Percentiles rank a stretch among this genome's conserved stretches.
Evolutionary conservation across 2,113 vertebrate species (phyloP).

Genomic region (Phylloscopus trochilus): DNA sequence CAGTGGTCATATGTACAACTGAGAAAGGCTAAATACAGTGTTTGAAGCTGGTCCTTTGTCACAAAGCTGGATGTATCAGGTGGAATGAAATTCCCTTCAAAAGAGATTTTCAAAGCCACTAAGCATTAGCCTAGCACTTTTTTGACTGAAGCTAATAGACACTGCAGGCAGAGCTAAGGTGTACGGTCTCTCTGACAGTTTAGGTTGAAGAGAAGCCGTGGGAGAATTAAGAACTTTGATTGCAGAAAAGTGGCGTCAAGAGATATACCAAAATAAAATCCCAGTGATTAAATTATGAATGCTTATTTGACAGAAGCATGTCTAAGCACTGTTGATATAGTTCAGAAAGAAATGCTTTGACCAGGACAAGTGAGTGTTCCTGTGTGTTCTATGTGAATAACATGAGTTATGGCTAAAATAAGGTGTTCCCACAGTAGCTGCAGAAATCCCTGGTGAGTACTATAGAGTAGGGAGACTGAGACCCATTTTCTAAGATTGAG

Average conservation of each 20-base stretch:
- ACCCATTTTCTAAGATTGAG: not conserved
- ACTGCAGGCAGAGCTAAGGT: not conserved
- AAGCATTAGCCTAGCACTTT: not conserved
- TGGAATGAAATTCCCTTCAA: not conserved
- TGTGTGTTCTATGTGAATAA: not conserved
- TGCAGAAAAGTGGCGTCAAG: not conserved
- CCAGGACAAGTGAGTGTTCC: not conserved
- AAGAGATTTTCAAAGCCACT: not conserved
- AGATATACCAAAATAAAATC: not conserved
- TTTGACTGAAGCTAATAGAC: not conserved
- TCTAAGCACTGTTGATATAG: not conserved
- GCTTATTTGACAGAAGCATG: not conserved
- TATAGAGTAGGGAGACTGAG: not conserved
- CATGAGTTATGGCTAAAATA: not conserved
- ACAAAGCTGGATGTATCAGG: not conserved
- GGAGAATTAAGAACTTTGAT: not conserved
- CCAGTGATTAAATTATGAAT: not conserved
- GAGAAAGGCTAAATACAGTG: not conserved
- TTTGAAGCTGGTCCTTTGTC: not conserved
- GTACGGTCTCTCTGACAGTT: not conserved
- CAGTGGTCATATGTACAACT: not conserved
- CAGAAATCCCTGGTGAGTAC: not conserved
- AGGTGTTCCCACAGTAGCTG: not conserved
- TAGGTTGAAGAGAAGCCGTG: not conserved
- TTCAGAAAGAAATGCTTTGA: not conserved